Conservation (phyloP, 2,113 vertebrate genomes). For the Apaloderma vittatum region DNA sequence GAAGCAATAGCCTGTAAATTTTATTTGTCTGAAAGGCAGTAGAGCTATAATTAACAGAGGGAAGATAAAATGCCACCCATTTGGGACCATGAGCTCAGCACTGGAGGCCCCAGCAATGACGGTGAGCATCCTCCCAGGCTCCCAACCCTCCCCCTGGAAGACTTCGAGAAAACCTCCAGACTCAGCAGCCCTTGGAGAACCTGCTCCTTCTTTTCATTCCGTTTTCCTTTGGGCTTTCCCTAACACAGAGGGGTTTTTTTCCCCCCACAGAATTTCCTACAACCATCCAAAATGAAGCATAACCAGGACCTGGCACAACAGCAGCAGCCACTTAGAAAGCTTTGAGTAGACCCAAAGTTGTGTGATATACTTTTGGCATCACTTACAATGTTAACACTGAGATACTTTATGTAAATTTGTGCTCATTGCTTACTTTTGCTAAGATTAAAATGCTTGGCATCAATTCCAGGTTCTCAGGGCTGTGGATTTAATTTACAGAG, state of each 20-base stretch:
- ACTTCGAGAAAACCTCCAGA: background rate
- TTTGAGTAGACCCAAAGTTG: background rate
- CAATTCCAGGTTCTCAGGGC: background rate
- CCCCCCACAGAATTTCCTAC: background rate
- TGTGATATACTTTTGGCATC: background rate
- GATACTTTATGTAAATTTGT: background rate
- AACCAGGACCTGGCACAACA: fast-evolving
- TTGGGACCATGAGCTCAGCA: constrained; percentile 45
- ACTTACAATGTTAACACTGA: background rate
- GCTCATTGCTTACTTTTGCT: background rate
- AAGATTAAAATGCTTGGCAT: background rate
- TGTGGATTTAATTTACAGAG: background rate
- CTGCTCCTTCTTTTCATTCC: background rate
- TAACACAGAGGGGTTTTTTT: background rate
- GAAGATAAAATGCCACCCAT: constrained; percentile 14
- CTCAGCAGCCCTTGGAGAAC: background rate
- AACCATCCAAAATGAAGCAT: background rate
- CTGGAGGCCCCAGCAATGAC: constrained; percentile 42
- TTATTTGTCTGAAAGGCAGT: background rate
- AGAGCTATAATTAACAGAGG: constrained; percentile 5
- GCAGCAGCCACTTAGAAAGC: background rate
- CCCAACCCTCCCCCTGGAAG: background rate
- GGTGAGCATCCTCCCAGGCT: constrained; percentile 15
- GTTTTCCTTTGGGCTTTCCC: background rate
- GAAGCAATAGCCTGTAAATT: background rate